phyloP scores from a whole-genome alignment of 2,888 invertebrate species.

The Tipula lateralis region DNA sequence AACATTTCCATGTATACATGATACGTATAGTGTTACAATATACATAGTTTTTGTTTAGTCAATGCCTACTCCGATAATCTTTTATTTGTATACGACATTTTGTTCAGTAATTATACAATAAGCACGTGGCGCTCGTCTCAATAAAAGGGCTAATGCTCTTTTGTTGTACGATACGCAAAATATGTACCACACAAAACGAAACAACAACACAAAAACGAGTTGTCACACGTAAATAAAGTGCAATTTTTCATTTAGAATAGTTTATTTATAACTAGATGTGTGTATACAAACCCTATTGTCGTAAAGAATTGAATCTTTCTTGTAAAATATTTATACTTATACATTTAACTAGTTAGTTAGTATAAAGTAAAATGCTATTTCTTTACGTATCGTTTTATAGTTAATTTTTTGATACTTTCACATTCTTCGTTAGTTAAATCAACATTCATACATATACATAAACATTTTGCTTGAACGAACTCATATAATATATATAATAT shows the following conservation, averaged over 20 bases:
- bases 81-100: not conserved
- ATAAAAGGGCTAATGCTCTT: not conserved
- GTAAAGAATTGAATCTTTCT: not conserved
- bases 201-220: not conserved
- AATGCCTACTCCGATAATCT: not conserved
- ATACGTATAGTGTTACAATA: not conserved
- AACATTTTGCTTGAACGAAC: not conserved
- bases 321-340: not conserved
- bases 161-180: not conserved
- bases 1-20: not conserved
- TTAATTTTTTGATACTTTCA: not conserved
- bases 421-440: not conserved
- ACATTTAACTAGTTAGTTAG: too few species aligned
- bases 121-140: not conserved
- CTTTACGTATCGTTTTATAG: not conserved
- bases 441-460: not conserved
- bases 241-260: not conserved
- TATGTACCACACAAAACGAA: not conserved
- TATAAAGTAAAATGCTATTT: not conserved
- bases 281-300: not conserved
- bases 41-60: not conserved
- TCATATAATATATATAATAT: not conserved
- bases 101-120: not conserved
- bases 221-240: not conserved
- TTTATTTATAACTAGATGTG: not conserved